These are phyloP conservation scores for Drosophila tanythrix DNA, from an alignment of 2,888 invertebrate genomes.

Conservation along the genomic window DNA sequence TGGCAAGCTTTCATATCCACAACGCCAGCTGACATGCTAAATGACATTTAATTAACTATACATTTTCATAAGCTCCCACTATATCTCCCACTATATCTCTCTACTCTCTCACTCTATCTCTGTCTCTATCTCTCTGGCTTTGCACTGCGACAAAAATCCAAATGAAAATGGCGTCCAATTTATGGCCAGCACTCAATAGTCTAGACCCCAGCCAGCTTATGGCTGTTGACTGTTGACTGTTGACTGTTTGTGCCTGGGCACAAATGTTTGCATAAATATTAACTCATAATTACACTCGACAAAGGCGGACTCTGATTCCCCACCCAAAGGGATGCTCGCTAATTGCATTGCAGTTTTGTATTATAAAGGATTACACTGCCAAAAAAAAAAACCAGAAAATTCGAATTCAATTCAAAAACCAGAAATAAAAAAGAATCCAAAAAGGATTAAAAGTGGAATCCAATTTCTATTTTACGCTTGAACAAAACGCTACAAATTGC, in stretches of 20 bases:
- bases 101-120: not conserved
- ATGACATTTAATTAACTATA: conserved; percentile 59
- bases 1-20: not conserved
- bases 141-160: conserved; percentile 36
- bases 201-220: conserved; percentile 26
- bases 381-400: not conserved
- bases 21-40: conserved; percentile 1
- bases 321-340: conserved; percentile 36
- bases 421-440: not conserved
- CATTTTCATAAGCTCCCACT: conserved; percentile 15
- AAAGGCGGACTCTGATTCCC: conserved; percentile 47
- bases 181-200: conserved; percentile 32
- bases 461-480: not conserved
- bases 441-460: not conserved
- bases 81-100: not conserved
- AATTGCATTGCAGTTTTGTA: conserved; percentile 48
- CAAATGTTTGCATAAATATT: conserved; percentile 75
- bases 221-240: not conserved
- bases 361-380: conserved; percentile 2
- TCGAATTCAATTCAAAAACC: not conserved
- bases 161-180: conserved; percentile 68
- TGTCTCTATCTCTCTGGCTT: not conserved
- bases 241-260: conserved; percentile 10
- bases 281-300: conserved; percentile 77
- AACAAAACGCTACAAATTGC: not conserved